Evolutionary conservation across 2,113 vertebrate genomes (phyloP).

Genomic region (Cololabis saira): DNA sequence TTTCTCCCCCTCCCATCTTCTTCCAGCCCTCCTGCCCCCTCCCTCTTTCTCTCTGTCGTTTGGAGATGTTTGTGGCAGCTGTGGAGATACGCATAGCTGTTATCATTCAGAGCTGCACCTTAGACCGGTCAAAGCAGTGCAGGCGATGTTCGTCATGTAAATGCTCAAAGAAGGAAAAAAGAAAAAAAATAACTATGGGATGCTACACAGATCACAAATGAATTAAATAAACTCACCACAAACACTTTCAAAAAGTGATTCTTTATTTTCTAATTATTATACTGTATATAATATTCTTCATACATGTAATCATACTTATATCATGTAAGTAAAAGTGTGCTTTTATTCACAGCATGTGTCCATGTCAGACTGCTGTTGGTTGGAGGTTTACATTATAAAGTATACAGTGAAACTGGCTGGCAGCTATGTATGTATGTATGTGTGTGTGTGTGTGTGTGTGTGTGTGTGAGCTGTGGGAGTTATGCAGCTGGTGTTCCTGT

Average conservation of each 20-base stretch:
- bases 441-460: constrained; percentile 47
- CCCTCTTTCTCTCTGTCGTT: no score
- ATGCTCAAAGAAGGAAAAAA: no score
- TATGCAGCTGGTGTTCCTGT: constrained; percentile 49
- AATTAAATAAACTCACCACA: constrained; percentile 59
- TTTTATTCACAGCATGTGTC: constrained; percentile 79
- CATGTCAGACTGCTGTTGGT: constrained; percentile 73
- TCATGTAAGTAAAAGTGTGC: constrained; percentile 80
- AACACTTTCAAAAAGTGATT: constrained; percentile 76
- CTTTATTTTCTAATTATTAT: constrained; percentile 78
- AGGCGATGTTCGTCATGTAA: no score
- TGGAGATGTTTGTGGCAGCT: no score
- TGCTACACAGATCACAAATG: constrained; percentile 6
- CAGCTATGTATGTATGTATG: constrained; percentile 54
- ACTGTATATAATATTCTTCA: constrained; percentile 78
- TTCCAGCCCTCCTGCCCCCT: no score
- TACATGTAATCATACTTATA: constrained; percentile 79
- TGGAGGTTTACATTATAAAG: constrained; percentile 79
- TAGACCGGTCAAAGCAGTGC: no score
- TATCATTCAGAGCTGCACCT: no score
- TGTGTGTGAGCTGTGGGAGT: constrained; percentile 21
- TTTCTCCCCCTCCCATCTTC: no score
- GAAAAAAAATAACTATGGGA: no score
- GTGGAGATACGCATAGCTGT: no score
- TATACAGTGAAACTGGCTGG: constrained; percentile 78